Base-by-base conservation (phyloP, 2,113 vertebrate genomes). In the Perca fluviatilis region DNA sequence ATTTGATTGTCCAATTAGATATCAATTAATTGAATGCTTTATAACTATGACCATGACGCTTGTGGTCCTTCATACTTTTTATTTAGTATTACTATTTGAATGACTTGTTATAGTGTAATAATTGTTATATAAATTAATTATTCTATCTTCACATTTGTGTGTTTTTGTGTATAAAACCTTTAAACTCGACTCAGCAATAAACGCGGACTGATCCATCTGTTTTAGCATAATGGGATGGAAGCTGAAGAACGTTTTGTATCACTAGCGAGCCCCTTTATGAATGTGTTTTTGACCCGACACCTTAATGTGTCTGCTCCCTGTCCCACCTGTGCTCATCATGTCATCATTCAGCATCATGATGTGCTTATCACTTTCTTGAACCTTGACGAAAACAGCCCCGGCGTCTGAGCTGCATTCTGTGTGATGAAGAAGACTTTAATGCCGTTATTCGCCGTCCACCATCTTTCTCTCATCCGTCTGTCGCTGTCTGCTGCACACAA, bases 391-490 rank as follows among this genome's bases (percentile, higher is more conserved):
- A 75, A 65, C 63, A 3, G 57, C 54, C 65, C 7, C 13, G 2
- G n/a, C 47, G 46, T 51, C 47, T n/a, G 58, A 74, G 71, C 81
- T 77, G 58, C 43, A 30, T 23, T 57, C 80, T 51, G 50, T 50
- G 8, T 66, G 67, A 91, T 75, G 77, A 65, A 80, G 76, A 81
- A 62, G 5, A 66, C 62, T 77, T 74, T 63, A 79, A 70, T 16
- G 73, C 25, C 4, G n/a, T 56, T 36, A 51, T 51, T 70, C 74
- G 12, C 25, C 67, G 0, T 8, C 61, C 53, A 64, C 51, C 74
- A 81, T 90, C 66, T 74, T 15, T 73, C 78, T 82, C 1, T 33
- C 33, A 33, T 33, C 33, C 2, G 33, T 77, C 79, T 69, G 73
- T 74, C 74, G 77, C 82, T 47, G 70, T 83, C 85, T 79, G 14